Conservation (phyloP, 2,888 invertebrate species). For the Nesidiocoris tenuis region DNA sequence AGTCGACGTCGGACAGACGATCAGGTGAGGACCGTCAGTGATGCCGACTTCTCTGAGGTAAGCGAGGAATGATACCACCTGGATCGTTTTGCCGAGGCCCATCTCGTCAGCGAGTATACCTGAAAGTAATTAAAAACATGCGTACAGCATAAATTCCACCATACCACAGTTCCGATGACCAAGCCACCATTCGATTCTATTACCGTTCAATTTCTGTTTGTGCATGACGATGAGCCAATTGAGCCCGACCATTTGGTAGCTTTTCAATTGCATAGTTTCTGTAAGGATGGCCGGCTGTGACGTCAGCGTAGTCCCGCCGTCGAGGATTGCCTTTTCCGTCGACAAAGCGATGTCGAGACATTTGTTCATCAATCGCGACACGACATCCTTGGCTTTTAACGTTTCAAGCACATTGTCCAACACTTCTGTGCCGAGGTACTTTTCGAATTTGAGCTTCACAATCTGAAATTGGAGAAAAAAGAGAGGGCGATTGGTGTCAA, state of each 20-base stretch:
- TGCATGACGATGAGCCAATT: conserved; percentile 92
- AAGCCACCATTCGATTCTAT: too few species aligned
- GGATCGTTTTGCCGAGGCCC: conserved; percentile 92
- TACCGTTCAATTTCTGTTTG: conserved; percentile 81
- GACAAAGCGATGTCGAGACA: conserved; percentile 79
- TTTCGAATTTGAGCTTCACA: conserved; percentile 68
- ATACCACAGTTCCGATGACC: too few species aligned
- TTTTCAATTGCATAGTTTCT: conserved; percentile 70
- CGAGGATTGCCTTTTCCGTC: conserved; percentile 76
- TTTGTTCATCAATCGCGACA: conserved; percentile 77
- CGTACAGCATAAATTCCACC: too few species aligned
- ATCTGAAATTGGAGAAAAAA: conserved; percentile 60
- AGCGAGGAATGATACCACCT: conserved; percentile 80
- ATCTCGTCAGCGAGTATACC: conserved; percentile 93
- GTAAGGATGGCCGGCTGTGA: conserved; percentile 72
- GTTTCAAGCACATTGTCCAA: conserved; percentile 75
- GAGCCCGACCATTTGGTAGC: conserved; percentile 84
- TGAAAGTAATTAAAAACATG: not conserved
- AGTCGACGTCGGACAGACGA: conserved; percentile 96
- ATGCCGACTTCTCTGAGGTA: conserved; percentile 79
- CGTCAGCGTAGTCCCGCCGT: conserved; percentile 68
- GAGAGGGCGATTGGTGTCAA: too few species aligned
- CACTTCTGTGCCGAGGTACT: conserved; percentile 72
- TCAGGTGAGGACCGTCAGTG: conserved; percentile 75
- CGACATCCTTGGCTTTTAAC: conserved; percentile 71